phyloP scores from a whole-genome alignment of 2,888 invertebrate species.

The Calameuta pallipes region DNA sequence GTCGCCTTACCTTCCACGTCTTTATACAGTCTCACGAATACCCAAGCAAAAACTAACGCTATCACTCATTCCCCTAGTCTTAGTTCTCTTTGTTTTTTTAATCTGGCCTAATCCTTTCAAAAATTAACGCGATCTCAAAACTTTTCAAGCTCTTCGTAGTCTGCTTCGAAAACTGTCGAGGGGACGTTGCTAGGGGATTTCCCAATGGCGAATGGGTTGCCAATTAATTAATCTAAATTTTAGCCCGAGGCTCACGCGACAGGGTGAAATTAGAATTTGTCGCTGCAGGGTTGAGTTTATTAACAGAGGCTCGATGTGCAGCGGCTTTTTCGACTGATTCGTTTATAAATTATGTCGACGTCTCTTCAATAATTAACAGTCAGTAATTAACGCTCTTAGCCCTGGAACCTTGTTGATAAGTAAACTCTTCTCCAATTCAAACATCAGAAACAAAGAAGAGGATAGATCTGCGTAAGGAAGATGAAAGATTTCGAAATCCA shows the following conservation, averaged over 20 bases:
- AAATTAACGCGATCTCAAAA: neutral
- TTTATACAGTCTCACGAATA: neutral
- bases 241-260: conserved; percentile 16
- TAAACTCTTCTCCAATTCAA: neutral
- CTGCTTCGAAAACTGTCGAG: neutral
- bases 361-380: conserved; percentile 26
- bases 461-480: no score
- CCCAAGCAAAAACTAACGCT: neutral
- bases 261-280: conserved; percentile 46
- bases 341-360: conserved; percentile 25
- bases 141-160: neutral
- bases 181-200: neutral
- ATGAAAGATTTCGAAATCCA: neutral
- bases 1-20: neutral
- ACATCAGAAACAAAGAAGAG: neutral
- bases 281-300: conserved; percentile 31
- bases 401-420: no score
- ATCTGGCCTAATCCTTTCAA: conserved; percentile 9
- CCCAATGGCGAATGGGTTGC: conserved; percentile 31
- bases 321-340: conserved; percentile 26
- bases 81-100: conserved; percentile 22
- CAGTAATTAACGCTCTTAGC: conserved; percentile 27
- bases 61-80: neutral
- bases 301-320: conserved; percentile 34
- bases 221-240: conserved; percentile 50